phyloP scores from a whole-genome alignment of 2,797 vertebrate species.

The Aldrovandia affinis region DNA sequence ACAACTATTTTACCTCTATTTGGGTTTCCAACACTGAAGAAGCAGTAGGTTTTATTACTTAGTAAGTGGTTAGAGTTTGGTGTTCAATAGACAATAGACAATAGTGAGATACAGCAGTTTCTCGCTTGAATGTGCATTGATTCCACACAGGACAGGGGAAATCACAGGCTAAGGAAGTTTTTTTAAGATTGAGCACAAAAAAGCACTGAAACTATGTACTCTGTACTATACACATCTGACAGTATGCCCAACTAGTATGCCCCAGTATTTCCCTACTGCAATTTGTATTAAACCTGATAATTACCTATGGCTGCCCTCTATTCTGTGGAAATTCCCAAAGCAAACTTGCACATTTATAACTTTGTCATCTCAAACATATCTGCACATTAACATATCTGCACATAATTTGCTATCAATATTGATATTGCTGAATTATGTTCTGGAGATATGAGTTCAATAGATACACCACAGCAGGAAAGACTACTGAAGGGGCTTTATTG shows the following conservation, averaged over 20 bases:
- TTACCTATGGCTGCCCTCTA: too few species aligned
- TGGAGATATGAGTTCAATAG: background rate
- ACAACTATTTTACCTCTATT: background rate
- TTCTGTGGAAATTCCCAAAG: too few species aligned
- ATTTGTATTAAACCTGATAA: too few species aligned
- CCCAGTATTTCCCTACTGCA: too few species aligned
- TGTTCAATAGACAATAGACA: background rate
- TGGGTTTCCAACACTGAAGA: background rate
- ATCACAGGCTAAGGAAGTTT: background rate
- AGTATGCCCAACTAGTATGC: too few species aligned
- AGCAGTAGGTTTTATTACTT: background rate
- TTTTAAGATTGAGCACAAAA: background rate
- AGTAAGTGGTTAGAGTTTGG: too few species aligned
- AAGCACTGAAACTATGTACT: too few species aligned
- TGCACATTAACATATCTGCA: too few species aligned
- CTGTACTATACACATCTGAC: too few species aligned
- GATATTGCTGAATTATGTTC: background rate
- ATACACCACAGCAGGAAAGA: background rate
- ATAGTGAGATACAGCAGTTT: background rate
- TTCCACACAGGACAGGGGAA: background rate
- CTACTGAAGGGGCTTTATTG: slow-evolving; percentile 29
- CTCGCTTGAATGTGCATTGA: background rate
- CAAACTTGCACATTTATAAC: too few species aligned
- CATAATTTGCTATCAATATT: background rate
- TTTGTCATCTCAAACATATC: too few species aligned